A percentile compares a stretch with the other conserved stretches of the same genome.
Evolutionary conservation across 2,888 invertebrate species (phyloP).

Genomic region (Epirrita christyi): DNA sequence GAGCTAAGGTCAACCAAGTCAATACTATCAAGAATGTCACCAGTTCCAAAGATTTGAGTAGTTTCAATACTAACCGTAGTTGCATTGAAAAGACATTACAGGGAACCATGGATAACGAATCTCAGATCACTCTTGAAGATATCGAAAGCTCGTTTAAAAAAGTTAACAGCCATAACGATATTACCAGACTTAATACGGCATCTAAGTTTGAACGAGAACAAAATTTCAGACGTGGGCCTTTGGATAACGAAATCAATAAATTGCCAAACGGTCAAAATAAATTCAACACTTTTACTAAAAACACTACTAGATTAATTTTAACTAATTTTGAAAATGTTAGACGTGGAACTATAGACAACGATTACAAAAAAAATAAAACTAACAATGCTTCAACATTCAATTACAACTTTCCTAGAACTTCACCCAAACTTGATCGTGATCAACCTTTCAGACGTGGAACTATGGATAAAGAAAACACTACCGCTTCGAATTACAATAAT

Average conservation of each 20-base stretch:
- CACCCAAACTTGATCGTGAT: not conserved
- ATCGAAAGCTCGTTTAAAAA: conserved; percentile 7
- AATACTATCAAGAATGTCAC: conserved; percentile 5
- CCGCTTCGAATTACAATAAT: not conserved
- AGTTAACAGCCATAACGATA: conserved; percentile 10
- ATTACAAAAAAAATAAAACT: not conserved
- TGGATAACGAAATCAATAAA: no score
- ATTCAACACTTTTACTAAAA: no score
- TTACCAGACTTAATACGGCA: conserved; percentile 13
- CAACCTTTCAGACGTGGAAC: not conserved
- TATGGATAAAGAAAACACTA: not conserved
- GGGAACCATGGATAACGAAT: conserved; percentile 1
- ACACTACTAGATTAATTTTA: no score
- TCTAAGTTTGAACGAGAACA: conserved; percentile 6
- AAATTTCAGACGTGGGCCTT: conserved; percentile 1
- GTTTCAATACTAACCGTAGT: conserved; percentile 6
- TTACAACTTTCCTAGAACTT: not conserved
- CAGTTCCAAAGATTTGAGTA: conserved; percentile 2
- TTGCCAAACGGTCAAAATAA: no score
- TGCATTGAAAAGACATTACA: not conserved
- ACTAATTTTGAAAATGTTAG: no score
- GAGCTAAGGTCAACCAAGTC: conserved; percentile 19
- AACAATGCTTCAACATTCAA: not conserved
- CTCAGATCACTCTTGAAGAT: not conserved
- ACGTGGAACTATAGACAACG: not conserved